Conservation (phyloP, 2,113 vertebrate genomes). For the Sigmodon hispidus region DNA sequence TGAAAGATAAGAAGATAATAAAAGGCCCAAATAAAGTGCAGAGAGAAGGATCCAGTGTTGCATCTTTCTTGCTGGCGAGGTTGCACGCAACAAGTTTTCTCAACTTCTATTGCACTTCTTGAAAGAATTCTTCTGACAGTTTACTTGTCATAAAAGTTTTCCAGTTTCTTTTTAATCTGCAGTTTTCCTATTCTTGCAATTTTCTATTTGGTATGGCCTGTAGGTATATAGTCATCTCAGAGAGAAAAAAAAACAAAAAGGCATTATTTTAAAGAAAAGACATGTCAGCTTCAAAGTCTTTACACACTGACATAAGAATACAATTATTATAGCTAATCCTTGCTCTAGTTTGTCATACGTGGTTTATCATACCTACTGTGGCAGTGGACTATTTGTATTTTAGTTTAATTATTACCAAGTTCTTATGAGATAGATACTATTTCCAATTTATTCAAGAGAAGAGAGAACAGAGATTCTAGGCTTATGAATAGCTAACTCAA, state of each 20-base stretch:
- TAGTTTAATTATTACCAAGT: constrained; percentile 29
- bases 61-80: too few species aligned
- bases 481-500: constrained; percentile 8
- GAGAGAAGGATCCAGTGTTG: too few species aligned
- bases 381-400: constrained; percentile 3
- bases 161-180: constrained; percentile 5
- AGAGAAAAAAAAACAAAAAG: not conserved
- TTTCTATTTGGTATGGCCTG: not conserved
- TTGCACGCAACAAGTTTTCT: too few species aligned
- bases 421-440: not conserved
- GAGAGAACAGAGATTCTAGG: not conserved
- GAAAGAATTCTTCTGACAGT: not conserved
- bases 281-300: not conserved
- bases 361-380: not conserved
- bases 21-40: too few species aligned
- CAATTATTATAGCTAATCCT: constrained; percentile 14
- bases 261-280: not conserved
- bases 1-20: too few species aligned
- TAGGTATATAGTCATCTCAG: not conserved
- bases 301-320: not conserved
- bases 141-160: constrained; percentile 10
- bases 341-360: not conserved
- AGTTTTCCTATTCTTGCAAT: not conserved
- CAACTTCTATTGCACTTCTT: constrained; percentile 12
- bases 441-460: not conserved